Conservation (phyloP, 1,140 invertebrate genomes). For the Gryllus bimaculatus region DNA sequence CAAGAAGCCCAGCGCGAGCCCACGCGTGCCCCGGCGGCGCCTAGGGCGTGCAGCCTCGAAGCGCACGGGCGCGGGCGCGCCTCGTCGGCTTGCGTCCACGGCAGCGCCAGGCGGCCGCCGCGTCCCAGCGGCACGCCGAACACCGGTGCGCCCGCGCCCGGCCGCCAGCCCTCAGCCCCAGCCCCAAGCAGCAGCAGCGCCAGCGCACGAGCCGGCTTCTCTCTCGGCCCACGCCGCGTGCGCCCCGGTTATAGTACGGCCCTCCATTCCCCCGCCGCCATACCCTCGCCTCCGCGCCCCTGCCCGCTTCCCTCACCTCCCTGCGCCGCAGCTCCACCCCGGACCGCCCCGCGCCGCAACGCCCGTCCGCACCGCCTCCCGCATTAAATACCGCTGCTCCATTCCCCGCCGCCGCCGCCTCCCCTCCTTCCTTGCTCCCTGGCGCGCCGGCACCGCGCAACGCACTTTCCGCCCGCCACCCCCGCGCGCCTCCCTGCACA, state of each 20-base stretch:
- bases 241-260: not conserved
- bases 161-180: not conserved
- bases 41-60: conserved; percentile 43
- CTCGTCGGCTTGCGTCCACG: conserved; percentile 14
- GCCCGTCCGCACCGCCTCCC: too few species aligned
- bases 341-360: too few species aligned
- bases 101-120: not conserved
- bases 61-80: not conserved
- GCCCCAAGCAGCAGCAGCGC: not conserved
- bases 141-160: not conserved
- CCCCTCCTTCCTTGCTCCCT: too few species aligned
- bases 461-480: too few species aligned
- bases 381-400: too few species aligned
- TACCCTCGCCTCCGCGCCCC: too few species aligned
- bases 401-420: too few species aligned
- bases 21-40: conserved; percentile 36
- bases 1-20: conserved; percentile 84
- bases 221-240: not conserved
- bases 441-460: too few species aligned
- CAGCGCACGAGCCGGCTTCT: not conserved
- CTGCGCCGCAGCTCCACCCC: too few species aligned
- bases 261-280: too few species aligned
- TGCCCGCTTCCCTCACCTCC: too few species aligned
- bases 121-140: conserved; percentile 18
- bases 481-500: too few species aligned